A percentile compares a stretch with the other conserved stretches of the same genome.
Evolutionary conservation across 53 echinoderm and acorn worm species (phyloP).

Genomic region (Glandiceps talaboti): DNA sequence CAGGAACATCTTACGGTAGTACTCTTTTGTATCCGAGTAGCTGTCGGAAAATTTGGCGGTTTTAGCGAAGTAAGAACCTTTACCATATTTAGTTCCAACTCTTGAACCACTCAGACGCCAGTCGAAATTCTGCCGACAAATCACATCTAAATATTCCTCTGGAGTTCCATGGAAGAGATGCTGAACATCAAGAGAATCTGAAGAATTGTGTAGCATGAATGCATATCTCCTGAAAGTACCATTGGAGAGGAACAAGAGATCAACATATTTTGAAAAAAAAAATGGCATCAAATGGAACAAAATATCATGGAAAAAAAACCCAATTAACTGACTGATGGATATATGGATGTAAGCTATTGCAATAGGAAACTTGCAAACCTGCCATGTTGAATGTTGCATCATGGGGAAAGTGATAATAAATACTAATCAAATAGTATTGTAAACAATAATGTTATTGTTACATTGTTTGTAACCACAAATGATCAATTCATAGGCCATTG

Average conservation of each 20-base stretch:
- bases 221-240: neutral
- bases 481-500: too few species aligned
- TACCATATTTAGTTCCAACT: slow-evolving; percentile 1
- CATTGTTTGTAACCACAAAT: too few species aligned
- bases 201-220: neutral
- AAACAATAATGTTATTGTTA: too few species aligned
- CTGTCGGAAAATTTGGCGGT: slow-evolving; percentile 1
- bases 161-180: neutral
- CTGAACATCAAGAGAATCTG: neutral
- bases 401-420: too few species aligned
- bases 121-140: neutral
- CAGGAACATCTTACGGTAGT: neutral
- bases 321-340: too few species aligned
- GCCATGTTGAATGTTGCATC: too few species aligned
- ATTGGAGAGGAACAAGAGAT: neutral
- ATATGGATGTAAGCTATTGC: too few species aligned
- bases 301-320: too few species aligned
- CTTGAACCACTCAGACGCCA: slow-evolving; percentile 3
- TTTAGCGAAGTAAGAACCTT: slow-evolving; percentile 10
- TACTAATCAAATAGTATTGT: too few species aligned
- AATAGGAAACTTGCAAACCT: too few species aligned
- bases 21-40: neutral
- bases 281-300: too few species aligned
- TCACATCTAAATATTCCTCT: neutral
- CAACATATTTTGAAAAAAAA: too few species aligned